phyloP scores from a whole-genome alignment of 2,113 vertebrate species.

The Lophius piscatorius region DNA sequence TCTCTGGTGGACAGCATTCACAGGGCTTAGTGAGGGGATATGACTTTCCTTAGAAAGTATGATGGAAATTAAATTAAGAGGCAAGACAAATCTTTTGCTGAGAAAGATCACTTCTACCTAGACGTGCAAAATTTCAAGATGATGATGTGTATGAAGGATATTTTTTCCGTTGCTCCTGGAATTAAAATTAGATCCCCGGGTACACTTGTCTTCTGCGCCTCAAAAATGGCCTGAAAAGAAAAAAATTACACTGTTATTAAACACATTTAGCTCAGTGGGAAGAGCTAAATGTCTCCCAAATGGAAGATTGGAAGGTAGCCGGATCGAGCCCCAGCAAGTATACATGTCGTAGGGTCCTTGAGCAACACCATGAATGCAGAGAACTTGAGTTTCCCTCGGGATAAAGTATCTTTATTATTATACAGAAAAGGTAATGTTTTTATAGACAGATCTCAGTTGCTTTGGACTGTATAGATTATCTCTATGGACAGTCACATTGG shows the following conservation, averaged over 20 bases:
- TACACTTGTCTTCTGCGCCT: conserved; percentile 82
- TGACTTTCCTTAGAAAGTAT: conserved; percentile 2
- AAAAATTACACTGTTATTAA: not conserved
- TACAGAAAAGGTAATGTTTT: not conserved
- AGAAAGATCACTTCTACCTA: not conserved
- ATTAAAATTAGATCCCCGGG: conserved; percentile 81
- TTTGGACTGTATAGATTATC: too few species aligned
- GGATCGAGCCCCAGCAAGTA: too few species aligned
- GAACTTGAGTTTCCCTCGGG: too few species aligned
- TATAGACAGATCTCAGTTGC: not conserved
- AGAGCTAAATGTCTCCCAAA: too few species aligned
- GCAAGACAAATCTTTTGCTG: not conserved
- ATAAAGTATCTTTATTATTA: too few species aligned
- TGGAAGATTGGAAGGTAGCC: too few species aligned
- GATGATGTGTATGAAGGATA: conserved; percentile 81
- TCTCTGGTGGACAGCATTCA: conserved; percentile 44
- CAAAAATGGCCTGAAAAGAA: conserved; percentile 76
- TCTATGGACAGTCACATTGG: too few species aligned
- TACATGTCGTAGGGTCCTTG: too few species aligned
- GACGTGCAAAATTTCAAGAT: not conserved
- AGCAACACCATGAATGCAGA: too few species aligned
- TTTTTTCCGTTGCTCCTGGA: conserved; percentile 84
- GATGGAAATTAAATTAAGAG: conserved; percentile 1
- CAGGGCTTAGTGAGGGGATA: conserved; percentile 7
- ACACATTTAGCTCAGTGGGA: not conserved